phyloP scores from a whole-genome alignment of 2,888 invertebrate species.

The Tromatobia lineatoria region DNA sequence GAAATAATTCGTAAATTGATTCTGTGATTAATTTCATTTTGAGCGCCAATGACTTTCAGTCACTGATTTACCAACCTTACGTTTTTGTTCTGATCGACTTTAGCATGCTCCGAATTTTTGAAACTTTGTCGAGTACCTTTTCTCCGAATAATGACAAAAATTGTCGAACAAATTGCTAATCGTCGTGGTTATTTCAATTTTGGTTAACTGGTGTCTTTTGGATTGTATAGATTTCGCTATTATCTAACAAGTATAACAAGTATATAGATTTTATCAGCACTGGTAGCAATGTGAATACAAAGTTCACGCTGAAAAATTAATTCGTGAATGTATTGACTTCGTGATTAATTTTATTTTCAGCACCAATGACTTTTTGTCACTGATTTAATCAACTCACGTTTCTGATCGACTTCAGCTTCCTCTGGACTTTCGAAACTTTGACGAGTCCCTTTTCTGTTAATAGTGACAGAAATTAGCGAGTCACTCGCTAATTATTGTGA shows the following conservation, averaged over 20 bases:
- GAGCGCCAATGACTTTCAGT: too few relatives aligned
- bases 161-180: conserved; percentile 41
- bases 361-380: conserved; percentile 2
- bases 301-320: too few relatives aligned
- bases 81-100: too few relatives aligned
- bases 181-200: conserved; percentile 54
- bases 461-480: neutral
- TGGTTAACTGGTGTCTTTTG: too few relatives aligned
- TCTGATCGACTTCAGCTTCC: conserved; percentile 46
- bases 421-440: conserved; percentile 44
- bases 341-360: conserved; percentile 24
- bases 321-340: too few relatives aligned
- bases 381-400: conserved; percentile 21
- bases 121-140: conserved; percentile 16
- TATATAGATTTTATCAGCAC: too few relatives aligned
- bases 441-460: conserved; percentile 15
- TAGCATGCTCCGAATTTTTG: conserved; percentile 45
- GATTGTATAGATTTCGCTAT: too few relatives aligned
- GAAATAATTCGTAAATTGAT: too few relatives aligned
- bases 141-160: conserved; percentile 1
- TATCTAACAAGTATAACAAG: too few relatives aligned
- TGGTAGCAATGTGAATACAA: too few relatives aligned
- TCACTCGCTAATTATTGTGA: conserved; percentile 53
- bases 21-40: too few relatives aligned
- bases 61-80: too few relatives aligned